These are phyloP conservation scores for Misgurnus anguillicaudatus DNA, from an alignment of 2,113 vertebrate species.

Conservation along the genomic window DNA sequence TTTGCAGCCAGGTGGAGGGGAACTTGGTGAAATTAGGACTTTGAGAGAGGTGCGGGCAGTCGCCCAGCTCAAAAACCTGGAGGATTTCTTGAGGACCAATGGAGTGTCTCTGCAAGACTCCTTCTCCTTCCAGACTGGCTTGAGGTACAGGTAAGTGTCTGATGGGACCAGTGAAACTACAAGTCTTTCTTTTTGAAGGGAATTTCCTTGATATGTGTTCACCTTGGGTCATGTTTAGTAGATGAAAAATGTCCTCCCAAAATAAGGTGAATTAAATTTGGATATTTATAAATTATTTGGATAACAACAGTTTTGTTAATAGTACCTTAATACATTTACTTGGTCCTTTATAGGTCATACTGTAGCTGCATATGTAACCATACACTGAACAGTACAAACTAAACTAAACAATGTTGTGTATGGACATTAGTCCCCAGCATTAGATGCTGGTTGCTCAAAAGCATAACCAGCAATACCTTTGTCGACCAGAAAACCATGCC, in stretches of 20 bases:
- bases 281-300: not conserved
- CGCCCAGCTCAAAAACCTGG: constrained; percentile 86
- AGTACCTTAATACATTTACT: not conserved
- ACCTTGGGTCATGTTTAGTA: too few species aligned
- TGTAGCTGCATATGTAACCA: too few species aligned
- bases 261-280: not conserved
- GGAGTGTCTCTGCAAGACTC: constrained; percentile 83
- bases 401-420: too few species aligned
- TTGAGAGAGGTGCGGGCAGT: constrained; percentile 84
- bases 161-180: not conserved
- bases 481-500: too few species aligned
- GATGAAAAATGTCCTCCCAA: not conserved
- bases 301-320: not conserved
- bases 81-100: constrained; percentile 90
- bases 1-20: constrained; percentile 73
- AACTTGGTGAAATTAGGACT: constrained; percentile 80
- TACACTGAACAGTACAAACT: not conserved
- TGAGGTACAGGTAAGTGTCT: constrained; percentile 88
- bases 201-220: not conserved
- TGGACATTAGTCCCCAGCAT: too few species aligned
- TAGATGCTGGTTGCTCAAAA: too few species aligned
- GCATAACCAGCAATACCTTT: too few species aligned
- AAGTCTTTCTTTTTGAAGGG: not conserved
- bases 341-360: too few species aligned
- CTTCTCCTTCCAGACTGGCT: constrained; percentile 81